phyloP scores from a whole-genome alignment of 1,140 invertebrate genomes.

The Bursaphelenchus mucronatus region DNA sequence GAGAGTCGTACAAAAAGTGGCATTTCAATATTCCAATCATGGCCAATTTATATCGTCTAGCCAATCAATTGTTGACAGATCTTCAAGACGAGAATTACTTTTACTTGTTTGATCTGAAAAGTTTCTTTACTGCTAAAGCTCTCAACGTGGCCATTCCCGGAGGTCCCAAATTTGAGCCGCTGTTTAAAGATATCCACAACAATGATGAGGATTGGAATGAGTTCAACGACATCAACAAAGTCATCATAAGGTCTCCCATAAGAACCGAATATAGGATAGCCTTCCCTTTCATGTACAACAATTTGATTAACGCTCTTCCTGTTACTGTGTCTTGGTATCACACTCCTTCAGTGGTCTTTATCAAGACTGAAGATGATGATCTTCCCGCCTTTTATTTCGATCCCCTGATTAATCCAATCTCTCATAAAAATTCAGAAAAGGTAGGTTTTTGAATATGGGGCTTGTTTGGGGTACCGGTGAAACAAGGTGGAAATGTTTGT shows the following conservation, averaged over 20 bases:
- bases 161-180: slow-evolving; percentile 97
- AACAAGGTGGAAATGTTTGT: too few species aligned
- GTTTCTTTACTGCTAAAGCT: slow-evolving; percentile 99
- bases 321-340: slow-evolving; percentile 71
- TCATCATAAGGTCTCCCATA: slow-evolving; percentile 96
- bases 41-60: slow-evolving; percentile 91
- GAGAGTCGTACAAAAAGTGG: slow-evolving; percentile 92
- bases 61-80: slow-evolving; percentile 96
- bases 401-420: slow-evolving; percentile 97
- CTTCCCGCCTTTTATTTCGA: slow-evolving; percentile 99
- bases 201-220: slow-evolving; percentile 99
- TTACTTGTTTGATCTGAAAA: slow-evolving; percentile 97
- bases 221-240: slow-evolving; percentile 99
- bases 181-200: slow-evolving; percentile 91
- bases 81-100: slow-evolving; percentile 98
- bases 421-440: slow-evolving; percentile 83
- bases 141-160: slow-evolving; percentile 99
- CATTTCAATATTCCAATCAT: slow-evolving; percentile 88
- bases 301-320: slow-evolving; percentile 63
- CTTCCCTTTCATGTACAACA: slow-evolving; percentile 98
- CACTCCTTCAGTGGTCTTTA: slow-evolving; percentile 95
- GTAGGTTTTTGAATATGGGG: slow-evolving; percentile 51
- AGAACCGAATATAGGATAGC: slow-evolving; percentile 98
- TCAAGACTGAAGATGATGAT: slow-evolving; percentile 99
- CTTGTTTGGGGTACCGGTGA: too few species aligned